Evolutionary conservation across 2,113 vertebrate genomes (phyloP), one percentile per base, ranked within the genome.

Genomic region (Spilogale gracilis): DNA sequence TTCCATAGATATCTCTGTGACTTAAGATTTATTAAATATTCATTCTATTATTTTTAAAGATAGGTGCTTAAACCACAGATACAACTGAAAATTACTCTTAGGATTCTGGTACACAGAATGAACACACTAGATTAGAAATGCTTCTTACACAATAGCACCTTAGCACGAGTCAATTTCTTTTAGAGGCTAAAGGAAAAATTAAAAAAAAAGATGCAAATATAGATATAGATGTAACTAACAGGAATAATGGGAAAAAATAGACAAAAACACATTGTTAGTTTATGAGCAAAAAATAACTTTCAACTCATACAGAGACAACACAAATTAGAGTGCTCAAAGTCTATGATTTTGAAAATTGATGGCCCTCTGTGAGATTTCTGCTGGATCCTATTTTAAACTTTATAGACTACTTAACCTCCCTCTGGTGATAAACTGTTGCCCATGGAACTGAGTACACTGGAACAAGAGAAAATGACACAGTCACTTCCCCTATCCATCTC

Each of bases 331-430:
- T 52, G 20, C 45, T 89, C 65, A 61, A 52, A 61, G 20, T 86
- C 17, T 92, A 23, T 80, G 94, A 76, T 74, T 94, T 82, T 74
- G 43, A 84, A 83, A 83, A 91, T 63, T 23, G 54, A 74, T 97
- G 61, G 0, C 20, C 21, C 6, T 58, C 56, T 93, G 14, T 9
- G 32, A 91, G 48, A 74, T 92, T 95, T 96, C 78, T 96, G 14
- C 79, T 92, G 23, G 23, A 56, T 69, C 30, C 13, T 86, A 43
- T 54, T 89, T 93, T 61, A 94, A 95, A 54, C 32, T 84, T 95
- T 71, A 80, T 48, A 32, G 48, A 63, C 48, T 83, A 91, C 63
- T n/a, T 94, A 79, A 45, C 61, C 61, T 97, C 48, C n/a, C 9
- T 94, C 52, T 90, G 73, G 50, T 69, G 32, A 82, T 84, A 14